phyloP scores from a whole-genome alignment of 1,140 invertebrate genomes.

The Trinorchestia longiramus region DNA sequence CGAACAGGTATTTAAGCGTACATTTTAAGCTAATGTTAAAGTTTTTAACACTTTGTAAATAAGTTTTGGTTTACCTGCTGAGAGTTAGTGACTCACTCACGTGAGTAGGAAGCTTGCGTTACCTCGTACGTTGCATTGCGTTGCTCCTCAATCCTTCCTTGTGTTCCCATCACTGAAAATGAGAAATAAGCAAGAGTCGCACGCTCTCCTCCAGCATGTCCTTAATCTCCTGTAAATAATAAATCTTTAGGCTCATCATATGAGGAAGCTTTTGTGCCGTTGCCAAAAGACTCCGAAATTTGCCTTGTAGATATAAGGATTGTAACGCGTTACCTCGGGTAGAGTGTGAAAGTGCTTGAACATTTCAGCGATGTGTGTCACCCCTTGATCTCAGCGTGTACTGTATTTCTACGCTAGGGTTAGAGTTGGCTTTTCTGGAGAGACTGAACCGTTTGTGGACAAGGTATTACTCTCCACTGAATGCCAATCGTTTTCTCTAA shows the following conservation, averaged over 20 bases:
- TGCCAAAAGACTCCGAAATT: slow-evolving; percentile 41
- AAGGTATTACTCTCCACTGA: background rate
- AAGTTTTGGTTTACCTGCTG: slow-evolving; percentile 13
- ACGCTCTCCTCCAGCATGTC: slow-evolving; percentile 24
- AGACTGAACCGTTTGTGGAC: background rate
- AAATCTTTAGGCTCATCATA: slow-evolving; percentile 3
- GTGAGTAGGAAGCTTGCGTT: background rate
- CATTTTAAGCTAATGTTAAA: slow-evolving; percentile 14
- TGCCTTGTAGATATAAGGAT: slow-evolving; percentile 41
- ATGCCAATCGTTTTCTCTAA: background rate
- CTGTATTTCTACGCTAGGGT: slow-evolving; percentile 30
- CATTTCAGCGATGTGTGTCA: slow-evolving; percentile 39
- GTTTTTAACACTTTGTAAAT: slow-evolving; percentile 31
- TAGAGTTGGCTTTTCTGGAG: slow-evolving; percentile 32
- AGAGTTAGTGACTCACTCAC: background rate
- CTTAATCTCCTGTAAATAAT: slow-evolving; percentile 13
- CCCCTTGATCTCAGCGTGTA: slow-evolving; percentile 50
- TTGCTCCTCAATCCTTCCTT: background rate
- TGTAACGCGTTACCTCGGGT: background rate
- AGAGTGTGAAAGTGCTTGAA: slow-evolving; percentile 20
- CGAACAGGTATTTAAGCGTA: background rate
- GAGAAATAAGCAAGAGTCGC: background rate
- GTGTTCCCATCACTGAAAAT: slow-evolving; percentile 3
- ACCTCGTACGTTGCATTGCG: background rate
- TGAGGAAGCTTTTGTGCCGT: slow-evolving; percentile 15